Percentiles rank a stretch among this genome's conserved stretches.
Conservation (phyloP, 2,888 invertebrate species). For the Cylindroiulus punctatus region DNA sequence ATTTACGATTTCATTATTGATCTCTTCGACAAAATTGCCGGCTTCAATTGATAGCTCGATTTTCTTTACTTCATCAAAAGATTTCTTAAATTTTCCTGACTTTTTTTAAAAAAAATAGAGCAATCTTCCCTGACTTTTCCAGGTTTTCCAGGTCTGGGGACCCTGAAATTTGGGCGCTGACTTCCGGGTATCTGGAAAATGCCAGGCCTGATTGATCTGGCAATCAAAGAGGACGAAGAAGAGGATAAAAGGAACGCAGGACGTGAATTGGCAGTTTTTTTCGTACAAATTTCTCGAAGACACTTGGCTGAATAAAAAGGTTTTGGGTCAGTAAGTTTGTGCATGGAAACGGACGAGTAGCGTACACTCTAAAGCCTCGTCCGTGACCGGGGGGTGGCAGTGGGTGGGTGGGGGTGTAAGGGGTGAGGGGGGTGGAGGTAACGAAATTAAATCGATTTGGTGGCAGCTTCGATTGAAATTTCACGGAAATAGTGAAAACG, state of each 20-base stretch:
- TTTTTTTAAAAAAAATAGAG: no score
- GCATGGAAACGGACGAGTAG: not conserved
- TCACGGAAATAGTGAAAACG: slow-evolving; percentile 15
- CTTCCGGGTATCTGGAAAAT: not conserved
- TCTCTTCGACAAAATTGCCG: no score
- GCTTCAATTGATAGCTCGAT: no score
- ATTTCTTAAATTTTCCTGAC: no score
- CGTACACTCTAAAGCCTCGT: slow-evolving; percentile 28
- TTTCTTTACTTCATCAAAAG: no score
- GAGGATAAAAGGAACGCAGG: not conserved
- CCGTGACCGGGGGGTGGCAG: not conserved
- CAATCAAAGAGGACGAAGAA: not conserved
- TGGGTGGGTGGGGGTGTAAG: no score
- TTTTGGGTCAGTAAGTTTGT: slow-evolving; percentile 37
- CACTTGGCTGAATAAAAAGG: slow-evolving; percentile 4
- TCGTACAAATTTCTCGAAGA: not conserved
- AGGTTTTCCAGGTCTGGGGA: no score
- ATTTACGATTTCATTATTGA: no score
- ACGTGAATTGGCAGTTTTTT: slow-evolving; percentile 5
- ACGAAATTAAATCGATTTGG: not conserved
- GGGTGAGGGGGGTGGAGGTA: no score
- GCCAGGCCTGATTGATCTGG: not conserved
- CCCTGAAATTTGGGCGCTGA: not conserved
- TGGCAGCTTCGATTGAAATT: not conserved
- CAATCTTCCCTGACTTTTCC: no score